Conservation (phyloP, 1,140 invertebrate species). For the Neodiprion lecontei region DNA sequence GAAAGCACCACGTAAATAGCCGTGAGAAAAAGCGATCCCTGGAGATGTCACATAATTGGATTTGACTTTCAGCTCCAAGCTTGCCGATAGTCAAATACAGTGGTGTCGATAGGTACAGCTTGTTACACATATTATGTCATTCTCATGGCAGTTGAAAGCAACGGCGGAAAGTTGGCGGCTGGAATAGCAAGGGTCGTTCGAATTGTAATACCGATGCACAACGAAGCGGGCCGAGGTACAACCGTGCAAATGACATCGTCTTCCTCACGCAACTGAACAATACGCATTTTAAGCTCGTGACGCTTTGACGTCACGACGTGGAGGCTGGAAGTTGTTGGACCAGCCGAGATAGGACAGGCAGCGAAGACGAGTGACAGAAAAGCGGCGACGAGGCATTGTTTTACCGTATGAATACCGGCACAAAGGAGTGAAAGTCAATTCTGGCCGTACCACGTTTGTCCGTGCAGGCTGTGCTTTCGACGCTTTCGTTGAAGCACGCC, state of each 20-base stretch:
- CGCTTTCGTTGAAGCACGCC: too few relatives aligned
- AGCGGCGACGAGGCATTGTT: background rate
- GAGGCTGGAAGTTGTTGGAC: background rate
- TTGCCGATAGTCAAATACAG: too few relatives aligned
- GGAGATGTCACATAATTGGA: too few relatives aligned
- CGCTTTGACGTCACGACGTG: background rate
- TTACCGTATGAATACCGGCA: background rate
- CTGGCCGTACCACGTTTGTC: background rate
- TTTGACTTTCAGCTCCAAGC: too few relatives aligned
- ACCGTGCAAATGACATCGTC: background rate
- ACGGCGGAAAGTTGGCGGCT: too few relatives aligned
- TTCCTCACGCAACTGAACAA: background rate
- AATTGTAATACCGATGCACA: too few relatives aligned
- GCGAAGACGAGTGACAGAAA: background rate
- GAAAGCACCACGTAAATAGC: slow-evolving; percentile 51
- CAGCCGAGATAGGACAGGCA: background rate
- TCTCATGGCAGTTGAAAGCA: too few relatives aligned
- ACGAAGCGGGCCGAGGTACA: background rate
- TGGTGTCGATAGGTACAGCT: too few relatives aligned
- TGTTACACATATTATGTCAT: too few relatives aligned
- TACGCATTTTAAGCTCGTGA: background rate
- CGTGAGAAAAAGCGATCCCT: background rate
- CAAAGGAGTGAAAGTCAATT: background rate
- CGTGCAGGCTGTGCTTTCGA: too few relatives aligned
- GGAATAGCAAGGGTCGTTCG: too few relatives aligned